Percentiles rank a stretch among this genome's conserved stretches.
phyloP scores from a whole-genome alignment of 2,113 vertebrate genomes.

The Crotalus tigris region DNA sequence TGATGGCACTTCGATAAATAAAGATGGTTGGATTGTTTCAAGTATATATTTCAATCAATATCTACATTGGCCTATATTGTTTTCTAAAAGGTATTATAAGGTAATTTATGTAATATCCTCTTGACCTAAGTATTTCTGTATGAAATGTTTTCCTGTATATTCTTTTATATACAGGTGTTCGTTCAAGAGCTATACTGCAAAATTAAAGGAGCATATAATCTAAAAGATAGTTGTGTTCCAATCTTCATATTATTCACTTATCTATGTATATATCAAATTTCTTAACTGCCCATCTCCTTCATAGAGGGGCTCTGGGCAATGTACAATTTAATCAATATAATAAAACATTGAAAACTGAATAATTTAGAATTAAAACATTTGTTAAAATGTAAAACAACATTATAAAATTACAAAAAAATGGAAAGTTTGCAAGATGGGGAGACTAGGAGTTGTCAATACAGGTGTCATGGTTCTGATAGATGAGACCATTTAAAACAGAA shows the following conservation, averaged over 20 bases:
- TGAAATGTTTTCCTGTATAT: background rate
- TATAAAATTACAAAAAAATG: background rate
- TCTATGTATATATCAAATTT: background rate
- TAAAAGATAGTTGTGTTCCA: background rate
- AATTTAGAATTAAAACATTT: background rate
- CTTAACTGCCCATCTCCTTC: background rate
- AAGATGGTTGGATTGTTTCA: background rate
- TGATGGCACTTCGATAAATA: background rate
- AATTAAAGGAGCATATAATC: background rate
- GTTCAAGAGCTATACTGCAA: background rate
- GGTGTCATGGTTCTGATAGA: too few species aligned
- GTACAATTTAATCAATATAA: background rate
- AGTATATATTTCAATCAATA: background rate
- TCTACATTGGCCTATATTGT: background rate
- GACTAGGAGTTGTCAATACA: background rate
- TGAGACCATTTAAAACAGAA: too few species aligned
- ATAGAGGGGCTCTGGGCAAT: background rate
- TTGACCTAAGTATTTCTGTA: background rate
- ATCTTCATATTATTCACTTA: background rate
- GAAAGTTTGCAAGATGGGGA: background rate
- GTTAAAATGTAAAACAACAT: background rate
- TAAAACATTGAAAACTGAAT: background rate
- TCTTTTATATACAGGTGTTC: background rate
- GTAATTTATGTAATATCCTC: background rate
- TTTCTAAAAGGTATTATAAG: background rate